phyloP scores from a whole-genome alignment of 2,797 vertebrate species.

The Tauraco hartlaubi region DNA sequence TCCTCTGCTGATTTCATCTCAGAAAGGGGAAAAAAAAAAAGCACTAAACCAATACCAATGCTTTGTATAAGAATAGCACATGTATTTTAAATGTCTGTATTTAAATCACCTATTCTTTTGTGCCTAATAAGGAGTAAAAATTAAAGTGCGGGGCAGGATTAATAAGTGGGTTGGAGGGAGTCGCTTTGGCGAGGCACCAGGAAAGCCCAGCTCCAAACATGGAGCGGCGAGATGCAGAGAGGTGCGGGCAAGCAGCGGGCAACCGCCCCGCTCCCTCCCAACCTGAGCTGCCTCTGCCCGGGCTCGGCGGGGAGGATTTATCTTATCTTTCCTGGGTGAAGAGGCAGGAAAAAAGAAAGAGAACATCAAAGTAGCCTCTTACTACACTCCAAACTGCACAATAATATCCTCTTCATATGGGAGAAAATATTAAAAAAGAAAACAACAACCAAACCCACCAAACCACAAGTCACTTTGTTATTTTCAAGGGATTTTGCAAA shows the following conservation, averaged over 20 bases:
- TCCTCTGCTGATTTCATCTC: not conserved
- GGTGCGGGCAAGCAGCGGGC: rapidly evolving
- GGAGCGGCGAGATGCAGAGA: not conserved
- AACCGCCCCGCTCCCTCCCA: not conserved
- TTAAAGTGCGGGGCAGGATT: not conserved
- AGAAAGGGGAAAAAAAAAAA: not conserved
- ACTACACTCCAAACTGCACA: not conserved
- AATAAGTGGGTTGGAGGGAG: not conserved
- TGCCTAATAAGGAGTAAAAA: not conserved
- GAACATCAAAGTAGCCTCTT: conserved; percentile 4
- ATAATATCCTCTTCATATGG: not conserved
- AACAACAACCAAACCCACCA: not conserved
- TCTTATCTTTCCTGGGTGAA: not conserved
- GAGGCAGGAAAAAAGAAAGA: not conserved
- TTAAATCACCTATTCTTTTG: not conserved
- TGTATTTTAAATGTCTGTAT: not conserved
- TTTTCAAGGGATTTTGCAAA: conserved; percentile 13
- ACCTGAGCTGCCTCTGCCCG: rapidly evolving
- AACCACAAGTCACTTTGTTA: not conserved
- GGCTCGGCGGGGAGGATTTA: not conserved
- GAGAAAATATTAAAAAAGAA: not conserved
- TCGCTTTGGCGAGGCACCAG: not conserved
- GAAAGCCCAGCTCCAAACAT: not conserved
- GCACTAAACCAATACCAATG: not conserved
- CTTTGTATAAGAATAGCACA: not conserved